phyloP scores from a whole-genome alignment of 2,797 vertebrate genomes.

The Sebastiscus tertius region DNA sequence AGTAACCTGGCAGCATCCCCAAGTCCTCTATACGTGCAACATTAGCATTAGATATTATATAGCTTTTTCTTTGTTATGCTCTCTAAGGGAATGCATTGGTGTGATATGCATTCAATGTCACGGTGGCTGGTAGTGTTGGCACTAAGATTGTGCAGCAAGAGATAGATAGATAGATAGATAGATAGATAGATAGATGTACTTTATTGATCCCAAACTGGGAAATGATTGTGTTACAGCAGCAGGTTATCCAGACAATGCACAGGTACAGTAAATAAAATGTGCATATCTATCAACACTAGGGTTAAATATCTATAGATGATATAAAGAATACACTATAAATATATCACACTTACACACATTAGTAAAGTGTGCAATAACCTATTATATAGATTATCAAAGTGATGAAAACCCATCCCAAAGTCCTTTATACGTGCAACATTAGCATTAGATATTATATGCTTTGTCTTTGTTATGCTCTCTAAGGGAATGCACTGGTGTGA shows the following conservation, averaged over 20 bases:
- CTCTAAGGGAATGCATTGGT: not conserved
- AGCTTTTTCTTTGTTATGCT: no score
- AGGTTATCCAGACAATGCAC: no score
- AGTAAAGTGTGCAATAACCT: no score
- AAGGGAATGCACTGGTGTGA: not conserved
- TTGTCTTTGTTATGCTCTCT: not conserved
- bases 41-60: not conserved
- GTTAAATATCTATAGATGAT: no score
- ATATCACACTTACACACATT: no score
- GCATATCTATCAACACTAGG: no score
- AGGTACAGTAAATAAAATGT: no score
- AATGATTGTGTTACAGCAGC: no score
- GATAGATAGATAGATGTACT: no score
- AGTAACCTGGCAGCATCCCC: not conserved
- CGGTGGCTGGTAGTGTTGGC: not conserved
- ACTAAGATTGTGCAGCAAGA: not conserved
- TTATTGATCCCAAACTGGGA: no score
- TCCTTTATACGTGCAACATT: not conserved
- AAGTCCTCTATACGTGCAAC: not conserved
- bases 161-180: not conserved
- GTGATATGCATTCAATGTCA: not conserved
- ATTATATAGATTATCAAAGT: not conserved
- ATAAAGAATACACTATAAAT: no score
- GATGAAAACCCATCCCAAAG: not conserved
- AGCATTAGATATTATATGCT: not conserved